Evolutionary conservation across 2,797 vertebrate species (phyloP).

Genomic region (Emys orbicularis): DNA sequence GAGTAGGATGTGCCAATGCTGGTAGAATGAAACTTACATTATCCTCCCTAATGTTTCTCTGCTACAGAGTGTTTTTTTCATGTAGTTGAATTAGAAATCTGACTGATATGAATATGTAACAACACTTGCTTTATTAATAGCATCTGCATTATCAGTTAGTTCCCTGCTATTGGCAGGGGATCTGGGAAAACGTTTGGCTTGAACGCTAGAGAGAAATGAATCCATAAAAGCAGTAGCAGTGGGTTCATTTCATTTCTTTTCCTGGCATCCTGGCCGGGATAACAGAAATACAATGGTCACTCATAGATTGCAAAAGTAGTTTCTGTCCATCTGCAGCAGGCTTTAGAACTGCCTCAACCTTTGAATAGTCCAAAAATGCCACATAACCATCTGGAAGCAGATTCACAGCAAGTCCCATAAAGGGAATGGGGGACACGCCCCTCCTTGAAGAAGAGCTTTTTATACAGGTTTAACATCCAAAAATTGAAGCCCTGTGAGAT

Average conservation of each 20-base stretch:
- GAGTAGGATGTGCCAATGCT: slow-evolving; percentile 11
- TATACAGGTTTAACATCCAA: slow-evolving; percentile 36
- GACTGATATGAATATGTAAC: slow-evolving; percentile 78
- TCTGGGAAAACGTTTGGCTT: slow-evolving; percentile 57
- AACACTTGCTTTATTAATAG: slow-evolving; percentile 77
- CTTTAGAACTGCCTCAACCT: background rate
- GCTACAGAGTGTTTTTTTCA: background rate
- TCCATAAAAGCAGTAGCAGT: background rate
- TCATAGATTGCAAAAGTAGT: fast-evolving
- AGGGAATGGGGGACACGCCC: background rate
- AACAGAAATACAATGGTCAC: background rate
- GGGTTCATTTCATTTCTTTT: background rate
- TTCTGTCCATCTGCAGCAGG: background rate
- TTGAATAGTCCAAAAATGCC: background rate
- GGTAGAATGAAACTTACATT: background rate
- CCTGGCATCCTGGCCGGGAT: background rate
- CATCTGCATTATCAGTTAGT: slow-evolving; percentile 74
- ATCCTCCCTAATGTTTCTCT: slow-evolving; percentile 29
- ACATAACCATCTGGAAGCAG: background rate
- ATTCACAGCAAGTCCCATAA: background rate
- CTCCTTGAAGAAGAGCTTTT: background rate
- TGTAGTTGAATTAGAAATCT: slow-evolving; percentile 67
- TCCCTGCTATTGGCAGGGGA: slow-evolving; percentile 70
- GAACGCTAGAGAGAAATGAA: slow-evolving; percentile 59
- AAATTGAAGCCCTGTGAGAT: background rate